Percentiles rank a stretch among this genome's conserved stretches.
Evolutionary conservation across 2,797 vertebrate genomes (phyloP).

Genomic region (Pristis pectinata): DNA sequence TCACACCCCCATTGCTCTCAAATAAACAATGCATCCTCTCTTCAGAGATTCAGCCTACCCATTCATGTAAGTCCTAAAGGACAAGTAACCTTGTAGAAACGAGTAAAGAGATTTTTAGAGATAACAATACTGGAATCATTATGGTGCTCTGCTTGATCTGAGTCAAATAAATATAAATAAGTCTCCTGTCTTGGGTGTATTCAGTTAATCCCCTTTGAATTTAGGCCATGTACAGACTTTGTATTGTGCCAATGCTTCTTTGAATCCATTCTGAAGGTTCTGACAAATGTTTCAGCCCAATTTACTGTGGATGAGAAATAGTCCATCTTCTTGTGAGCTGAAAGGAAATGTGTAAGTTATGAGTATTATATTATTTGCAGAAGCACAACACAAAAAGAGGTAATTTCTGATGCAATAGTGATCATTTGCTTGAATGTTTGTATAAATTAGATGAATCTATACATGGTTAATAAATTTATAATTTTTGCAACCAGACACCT

Average conservation of each 20-base stretch:
- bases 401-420: no score
- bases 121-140: no score
- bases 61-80: no score
- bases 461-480: not conserved
- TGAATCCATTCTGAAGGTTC: not conserved
- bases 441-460: not conserved
- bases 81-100: no score
- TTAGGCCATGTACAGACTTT: not conserved
- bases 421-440: not conserved
- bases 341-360: not conserved
- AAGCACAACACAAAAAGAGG: not conserved
- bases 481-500: not conserved
- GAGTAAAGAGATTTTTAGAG: no score
- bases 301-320: not conserved
- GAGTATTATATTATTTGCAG: not conserved
- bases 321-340: not conserved
- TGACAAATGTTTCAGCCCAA: not conserved
- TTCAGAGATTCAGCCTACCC: no score
- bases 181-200: no score
- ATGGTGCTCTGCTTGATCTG: no score
- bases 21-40: no score
- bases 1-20: no score
- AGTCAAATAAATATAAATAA: no score
- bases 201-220: not conserved
- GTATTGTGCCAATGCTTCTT: not conserved